A percentile compares a stretch with the other conserved stretches of the same genome.
These are phyloP conservation scores for Drepanosiphum platanoidis DNA, from an alignment of 2,888 invertebrate species.

Conservation along the genomic window DNA sequence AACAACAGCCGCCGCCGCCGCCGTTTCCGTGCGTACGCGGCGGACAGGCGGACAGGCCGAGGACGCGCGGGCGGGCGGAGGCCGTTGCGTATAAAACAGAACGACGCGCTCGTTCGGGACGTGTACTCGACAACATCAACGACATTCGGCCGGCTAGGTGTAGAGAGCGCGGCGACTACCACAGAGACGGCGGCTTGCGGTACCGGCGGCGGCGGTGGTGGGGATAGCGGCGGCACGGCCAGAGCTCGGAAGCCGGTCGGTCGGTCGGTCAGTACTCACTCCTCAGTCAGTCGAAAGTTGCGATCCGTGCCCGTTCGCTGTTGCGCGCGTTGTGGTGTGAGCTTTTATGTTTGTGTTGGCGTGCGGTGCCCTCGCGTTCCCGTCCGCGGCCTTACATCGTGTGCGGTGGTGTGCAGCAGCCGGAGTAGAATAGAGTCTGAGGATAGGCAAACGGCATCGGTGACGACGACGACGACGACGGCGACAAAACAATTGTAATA, in stretches of 20 bases:
- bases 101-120: conserved; percentile 3
- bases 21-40: not conserved
- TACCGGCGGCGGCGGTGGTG: not conserved
- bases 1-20: no score
- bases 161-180: no score
- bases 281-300: conserved; percentile 18
- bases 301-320: not conserved
- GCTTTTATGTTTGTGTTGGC: not conserved
- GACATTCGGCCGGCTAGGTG: no score
- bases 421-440: not conserved
- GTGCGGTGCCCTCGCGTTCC: conserved; percentile 7
- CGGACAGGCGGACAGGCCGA: not conserved
- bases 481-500: not conserved
- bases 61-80: not conserved
- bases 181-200: not conserved
- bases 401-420: not conserved
- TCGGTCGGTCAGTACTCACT: not conserved
- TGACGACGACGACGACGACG: not conserved
- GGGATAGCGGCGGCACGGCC: not conserved
- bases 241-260: not conserved
- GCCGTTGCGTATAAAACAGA: conserved; percentile 29
- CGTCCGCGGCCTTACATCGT: not conserved
- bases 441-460: not conserved
- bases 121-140: no score
- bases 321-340: not conserved